These are phyloP conservation scores for Noctua janthe DNA, from an alignment of 2,888 invertebrate genomes.

Conservation along the genomic window DNA sequence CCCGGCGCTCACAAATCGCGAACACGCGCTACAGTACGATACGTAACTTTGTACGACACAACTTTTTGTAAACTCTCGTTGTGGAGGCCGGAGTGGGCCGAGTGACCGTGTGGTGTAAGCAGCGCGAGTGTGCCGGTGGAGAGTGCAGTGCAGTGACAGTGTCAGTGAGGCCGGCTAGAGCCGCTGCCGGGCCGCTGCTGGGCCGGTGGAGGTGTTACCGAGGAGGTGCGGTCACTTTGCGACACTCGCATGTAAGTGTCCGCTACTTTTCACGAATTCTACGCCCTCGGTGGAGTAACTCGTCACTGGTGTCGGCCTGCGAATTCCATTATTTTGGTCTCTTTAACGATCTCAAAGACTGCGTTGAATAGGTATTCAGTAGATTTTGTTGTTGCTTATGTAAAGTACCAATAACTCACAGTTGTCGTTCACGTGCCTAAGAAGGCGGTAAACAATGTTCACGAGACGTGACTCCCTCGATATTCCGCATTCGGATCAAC, in stretches of 20 bases:
- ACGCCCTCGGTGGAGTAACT: not conserved
- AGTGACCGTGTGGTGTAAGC: not conserved
- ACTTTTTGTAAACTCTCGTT: slow-evolving; percentile 24
- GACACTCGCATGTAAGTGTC: slow-evolving; percentile 40
- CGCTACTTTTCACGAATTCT: not conserved
- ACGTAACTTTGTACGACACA: slow-evolving; percentile 39
- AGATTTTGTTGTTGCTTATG: not conserved
- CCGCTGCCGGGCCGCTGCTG: not conserved
- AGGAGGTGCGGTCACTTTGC: not conserved
- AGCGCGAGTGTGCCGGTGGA: slow-evolving; percentile 9
- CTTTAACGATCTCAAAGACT: not conserved
- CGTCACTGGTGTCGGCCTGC: too few relatives aligned
- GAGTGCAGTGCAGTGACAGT: slow-evolving; percentile 45
- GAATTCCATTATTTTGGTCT: not conserved
- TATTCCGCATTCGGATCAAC: not conserved
- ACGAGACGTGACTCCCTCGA: not conserved
- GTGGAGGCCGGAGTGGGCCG: not conserved
- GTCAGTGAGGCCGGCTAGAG: slow-evolving; percentile 27
- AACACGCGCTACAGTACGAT: slow-evolving; percentile 8
- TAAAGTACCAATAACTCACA: not conserved
- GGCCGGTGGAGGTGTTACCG: not conserved
- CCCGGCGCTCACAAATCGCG: slow-evolving; percentile 7
- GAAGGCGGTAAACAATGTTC: not conserved
- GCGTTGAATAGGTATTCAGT: not conserved
- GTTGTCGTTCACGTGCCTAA: not conserved